Percentiles rank a stretch among this genome's conserved stretches.
Evolutionary conservation across 2,888 invertebrate species (phyloP).

Genomic region (Ichneumoninae sp.): DNA sequence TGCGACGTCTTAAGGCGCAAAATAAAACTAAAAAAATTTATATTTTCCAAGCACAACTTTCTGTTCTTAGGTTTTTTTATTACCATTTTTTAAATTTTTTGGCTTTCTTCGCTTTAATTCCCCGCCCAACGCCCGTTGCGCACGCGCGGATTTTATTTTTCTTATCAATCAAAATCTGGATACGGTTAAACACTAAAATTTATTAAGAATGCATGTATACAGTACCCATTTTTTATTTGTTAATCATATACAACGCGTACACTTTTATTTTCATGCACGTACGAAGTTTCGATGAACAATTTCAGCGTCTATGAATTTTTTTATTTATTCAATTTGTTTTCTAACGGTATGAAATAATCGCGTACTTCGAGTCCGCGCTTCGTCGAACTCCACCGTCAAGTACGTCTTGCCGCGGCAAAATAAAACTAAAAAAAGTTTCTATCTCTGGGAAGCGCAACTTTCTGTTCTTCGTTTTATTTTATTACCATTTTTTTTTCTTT

Average conservation of each 20-base stretch:
- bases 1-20: slow-evolving; percentile 16
- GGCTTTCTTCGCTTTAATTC: slow-evolving; percentile 67
- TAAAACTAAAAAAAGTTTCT: slow-evolving; percentile 48
- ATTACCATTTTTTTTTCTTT: slow-evolving; percentile 34
- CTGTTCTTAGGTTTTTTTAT: slow-evolving; percentile 32
- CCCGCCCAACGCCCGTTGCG: no score
- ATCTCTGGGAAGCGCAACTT: slow-evolving; percentile 50
- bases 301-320: slow-evolving; percentile 24
- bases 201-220: slow-evolving; percentile 45
- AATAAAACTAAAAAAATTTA: slow-evolving; percentile 51
- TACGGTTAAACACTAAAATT: not conserved
- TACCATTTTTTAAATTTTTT: slow-evolving; percentile 32
- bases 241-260: slow-evolving; percentile 60
- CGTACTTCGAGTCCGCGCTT: slow-evolving; percentile 20
- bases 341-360: slow-evolving; percentile 48
- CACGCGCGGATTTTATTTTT: not conserved
- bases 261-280: slow-evolving; percentile 45
- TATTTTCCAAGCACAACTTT: slow-evolving; percentile 48
- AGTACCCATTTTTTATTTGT: slow-evolving; percentile 62
- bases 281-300: slow-evolving; percentile 45
- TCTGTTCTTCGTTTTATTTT: slow-evolving; percentile 30
- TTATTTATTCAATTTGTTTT: slow-evolving; percentile 9
- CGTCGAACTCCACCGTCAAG: slow-evolving; percentile 8
- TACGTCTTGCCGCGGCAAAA: slow-evolving; percentile 37
- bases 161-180: not conserved